Evolutionary conservation across 2,113 vertebrate species (phyloP), one percentile per base, ranked within the genome.

Genomic region (Psettodes erumei): DNA sequence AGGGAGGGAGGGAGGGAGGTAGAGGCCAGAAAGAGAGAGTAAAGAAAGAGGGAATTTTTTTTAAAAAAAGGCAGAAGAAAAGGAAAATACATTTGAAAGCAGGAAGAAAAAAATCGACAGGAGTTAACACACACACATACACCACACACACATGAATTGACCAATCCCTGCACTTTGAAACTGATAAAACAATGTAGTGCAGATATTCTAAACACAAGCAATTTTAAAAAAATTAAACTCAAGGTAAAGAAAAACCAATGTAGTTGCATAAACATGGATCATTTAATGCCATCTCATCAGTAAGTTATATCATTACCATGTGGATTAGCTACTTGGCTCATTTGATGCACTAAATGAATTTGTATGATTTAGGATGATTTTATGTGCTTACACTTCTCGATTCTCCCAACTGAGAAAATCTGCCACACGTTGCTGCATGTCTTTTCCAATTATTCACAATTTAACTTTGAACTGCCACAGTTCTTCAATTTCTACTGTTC

Each of bases 1-100:
- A 47, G 45, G 19, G 33, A 23, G 33, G 30, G 28, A 47, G 76
- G 33, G 64, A 38, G 56, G 27, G 28, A 28, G 32, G 32, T 21
- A 51, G 76, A 63, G 33, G 70, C 48, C 64, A 72, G 61, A 54
- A 13, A 69, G 81, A 69, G 60, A 78, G 54, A 84, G 77, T 48
- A 23, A 69, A 72, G 68, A 38, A 48, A 73, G 55, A 45, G 53
- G 16, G 42, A 40, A 45, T 50, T 54, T 23, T n/a, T n/a, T n/a
- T n/a, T 28, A 16, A 28, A 66, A 70, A 70, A 71, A 59, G n/a
- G 6, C 27, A 51, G 40, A 71, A 73, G 35, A 77, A 79, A 82
- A 37, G 56, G 35, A 64, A 67, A 75, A 86, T 63, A 63, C 32
- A 75, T 72, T 64, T 48, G 18, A 47, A 79, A 58, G 60, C 33